Evolutionary conservation across 1,140 invertebrate genomes (phyloP).

Genomic region (Drosophila prosaltans): DNA sequence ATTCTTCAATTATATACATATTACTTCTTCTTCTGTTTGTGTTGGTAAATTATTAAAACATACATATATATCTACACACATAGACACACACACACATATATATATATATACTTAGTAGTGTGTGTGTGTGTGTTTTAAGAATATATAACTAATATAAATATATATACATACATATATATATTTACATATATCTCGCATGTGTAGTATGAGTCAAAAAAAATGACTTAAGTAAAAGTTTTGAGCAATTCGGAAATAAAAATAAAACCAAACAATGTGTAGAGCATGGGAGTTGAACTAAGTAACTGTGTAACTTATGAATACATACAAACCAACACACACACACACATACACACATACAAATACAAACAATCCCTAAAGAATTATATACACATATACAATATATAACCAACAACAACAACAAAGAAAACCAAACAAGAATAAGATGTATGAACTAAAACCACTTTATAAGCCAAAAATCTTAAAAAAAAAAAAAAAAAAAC

Average conservation of each 20-base stretch:
- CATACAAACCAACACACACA: background rate
- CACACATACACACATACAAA: background rate
- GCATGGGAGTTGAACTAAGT: slow-evolving; percentile 10
- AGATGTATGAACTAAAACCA: background rate
- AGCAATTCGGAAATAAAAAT: background rate
- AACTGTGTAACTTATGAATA: slow-evolving; percentile 3
- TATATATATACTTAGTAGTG: background rate
- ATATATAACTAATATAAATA: slow-evolving; percentile 34
- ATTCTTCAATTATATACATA: slow-evolving; percentile 2
- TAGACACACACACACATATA: slow-evolving; percentile 35
- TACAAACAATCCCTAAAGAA: background rate
- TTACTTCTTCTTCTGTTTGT: slow-evolving; percentile 18
- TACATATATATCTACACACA: slow-evolving; percentile 31
- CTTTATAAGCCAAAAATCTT: slow-evolving; percentile 1
- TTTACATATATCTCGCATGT: background rate
- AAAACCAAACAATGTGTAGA: slow-evolving; percentile 1
- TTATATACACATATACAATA: too few relatives aligned
- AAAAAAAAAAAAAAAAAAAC: slow-evolving; percentile 8
- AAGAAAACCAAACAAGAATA: slow-evolving; percentile 3
- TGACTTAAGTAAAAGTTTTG: background rate
- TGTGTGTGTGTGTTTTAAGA: slow-evolving; percentile 15
- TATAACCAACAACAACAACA: background rate
- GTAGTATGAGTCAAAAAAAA: background rate
- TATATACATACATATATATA: slow-evolving; percentile 5
- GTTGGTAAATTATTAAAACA: slow-evolving; percentile 30